A percentile compares a stretch with the other conserved stretches of the same genome.
phyloP scores from a whole-genome alignment of 2,113 vertebrate genomes.

The Pelusios castaneus region DNA sequence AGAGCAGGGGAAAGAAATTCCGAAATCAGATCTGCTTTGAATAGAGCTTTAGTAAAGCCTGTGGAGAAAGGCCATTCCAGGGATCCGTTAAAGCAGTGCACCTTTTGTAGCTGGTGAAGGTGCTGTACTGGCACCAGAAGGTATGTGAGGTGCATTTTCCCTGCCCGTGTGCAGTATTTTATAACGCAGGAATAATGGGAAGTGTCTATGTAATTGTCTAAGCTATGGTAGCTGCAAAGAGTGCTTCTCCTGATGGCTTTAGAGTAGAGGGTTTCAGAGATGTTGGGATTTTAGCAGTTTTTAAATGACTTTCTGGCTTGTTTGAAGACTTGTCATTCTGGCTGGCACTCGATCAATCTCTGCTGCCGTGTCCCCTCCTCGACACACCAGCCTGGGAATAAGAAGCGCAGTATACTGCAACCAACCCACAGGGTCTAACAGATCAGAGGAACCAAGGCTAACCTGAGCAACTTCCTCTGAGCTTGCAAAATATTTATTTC shows the following conservation, averaged over 20 bases:
- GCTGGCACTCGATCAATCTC: neutral
- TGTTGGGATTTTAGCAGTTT: neutral
- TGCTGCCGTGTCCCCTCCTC: neutral
- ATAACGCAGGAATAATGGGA: neutral
- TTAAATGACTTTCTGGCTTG: neutral
- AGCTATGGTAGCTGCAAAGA: too few relatives aligned
- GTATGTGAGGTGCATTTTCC: neutral
- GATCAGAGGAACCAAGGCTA: neutral
- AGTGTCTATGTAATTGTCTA: too few relatives aligned
- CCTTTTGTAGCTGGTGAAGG: neutral
- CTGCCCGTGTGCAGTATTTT: accelerated
- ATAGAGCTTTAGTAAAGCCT: neutral
- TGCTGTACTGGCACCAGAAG: accelerated
- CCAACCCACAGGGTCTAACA: neutral
- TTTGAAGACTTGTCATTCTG: neutral
- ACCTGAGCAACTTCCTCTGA: neutral
- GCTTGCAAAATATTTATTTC: neutral
- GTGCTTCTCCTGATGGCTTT: neutral
- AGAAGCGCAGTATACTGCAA: neutral
- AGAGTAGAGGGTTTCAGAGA: neutral
- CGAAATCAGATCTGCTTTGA: neutral
- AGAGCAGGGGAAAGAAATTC: accelerated
- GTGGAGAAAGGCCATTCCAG: neutral
- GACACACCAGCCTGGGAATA: neutral
- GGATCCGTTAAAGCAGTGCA: accelerated